Conservation (phyloP, 2,797 vertebrate genomes). For the Coracias cyanogaster region DNA sequence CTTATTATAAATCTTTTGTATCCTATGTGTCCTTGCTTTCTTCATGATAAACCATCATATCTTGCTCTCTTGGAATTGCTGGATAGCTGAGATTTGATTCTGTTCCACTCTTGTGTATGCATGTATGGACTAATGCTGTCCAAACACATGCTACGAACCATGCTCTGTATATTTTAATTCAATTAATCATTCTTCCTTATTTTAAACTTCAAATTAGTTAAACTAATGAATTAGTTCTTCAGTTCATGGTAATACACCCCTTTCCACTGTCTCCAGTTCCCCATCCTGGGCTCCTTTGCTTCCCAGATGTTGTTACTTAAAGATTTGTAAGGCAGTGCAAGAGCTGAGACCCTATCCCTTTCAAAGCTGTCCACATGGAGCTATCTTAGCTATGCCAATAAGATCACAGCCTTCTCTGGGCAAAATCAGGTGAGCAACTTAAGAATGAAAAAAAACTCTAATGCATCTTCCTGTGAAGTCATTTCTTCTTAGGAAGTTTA, state of each 20-base stretch:
- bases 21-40: neutral
- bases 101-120: rapidly evolving
- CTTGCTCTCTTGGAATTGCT: neutral
- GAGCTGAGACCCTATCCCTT: neutral
- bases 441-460: neutral
- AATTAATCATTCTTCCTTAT: neutral
- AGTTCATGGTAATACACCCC: neutral
- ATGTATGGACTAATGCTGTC: neutral
- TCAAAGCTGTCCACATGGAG: neutral
- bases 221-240: neutral
- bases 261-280: neutral
- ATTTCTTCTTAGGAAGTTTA: neutral
- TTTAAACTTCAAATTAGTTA: neutral
- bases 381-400: neutral
- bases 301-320: neutral
- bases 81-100: neutral
- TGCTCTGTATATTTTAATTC: neutral
- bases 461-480: neutral
- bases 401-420: neutral
- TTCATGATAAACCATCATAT: neutral
- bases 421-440: neutral
- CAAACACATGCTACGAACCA: neutral
- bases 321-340: neutral
- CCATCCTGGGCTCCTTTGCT: neutral
- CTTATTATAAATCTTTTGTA: neutral